phyloP scores from a whole-genome alignment of 2,888 invertebrate genomes.

The Hofmannophila pseudospretella region DNA sequence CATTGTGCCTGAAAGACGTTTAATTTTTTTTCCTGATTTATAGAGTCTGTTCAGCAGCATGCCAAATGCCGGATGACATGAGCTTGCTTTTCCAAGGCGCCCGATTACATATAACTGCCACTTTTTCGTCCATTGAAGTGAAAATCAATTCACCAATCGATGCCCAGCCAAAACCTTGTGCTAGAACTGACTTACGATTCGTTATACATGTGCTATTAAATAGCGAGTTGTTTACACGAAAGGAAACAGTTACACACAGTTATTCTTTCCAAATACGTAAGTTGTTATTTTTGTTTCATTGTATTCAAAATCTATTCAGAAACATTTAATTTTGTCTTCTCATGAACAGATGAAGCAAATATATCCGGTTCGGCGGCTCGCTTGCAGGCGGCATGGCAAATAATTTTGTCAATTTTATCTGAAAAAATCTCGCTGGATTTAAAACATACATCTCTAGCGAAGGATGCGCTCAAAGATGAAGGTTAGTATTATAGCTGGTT shows the following conservation, averaged over 20 bases:
- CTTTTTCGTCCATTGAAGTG: conserved; percentile 24
- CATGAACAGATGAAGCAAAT: conserved; percentile 72
- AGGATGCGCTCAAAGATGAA: conserved; percentile 70
- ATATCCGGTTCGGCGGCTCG: conserved; percentile 81
- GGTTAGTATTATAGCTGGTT: conserved; percentile 46
- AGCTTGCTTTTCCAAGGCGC: conserved; percentile 46
- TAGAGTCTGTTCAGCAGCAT: conserved; percentile 63
- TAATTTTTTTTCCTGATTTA: too few relatives aligned
- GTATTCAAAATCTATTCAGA: not conserved
- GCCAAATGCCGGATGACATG: conserved; percentile 43
- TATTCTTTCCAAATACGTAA: conserved; percentile 48
- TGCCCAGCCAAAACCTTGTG: conserved; percentile 32
- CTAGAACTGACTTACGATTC: conserved; percentile 34
- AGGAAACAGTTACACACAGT: conserved; percentile 31
- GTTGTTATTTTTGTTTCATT: conserved; percentile 24
- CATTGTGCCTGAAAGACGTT: too few relatives aligned
- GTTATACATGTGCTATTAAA: conserved; percentile 39
- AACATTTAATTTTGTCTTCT: not conserved
- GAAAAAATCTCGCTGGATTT: conserved; percentile 31
- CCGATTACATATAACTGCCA: conserved; percentile 32
- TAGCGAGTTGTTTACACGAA: conserved; percentile 30
- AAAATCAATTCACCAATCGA: conserved; percentile 22
- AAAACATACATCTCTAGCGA: conserved; percentile 53
- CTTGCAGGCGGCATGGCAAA: conserved; percentile 73
- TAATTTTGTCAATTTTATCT: conserved; percentile 37